These are phyloP conservation scores for Poecilia picta DNA, from an alignment of 2,797 vertebrate genomes.

Conservation along the genomic window DNA sequence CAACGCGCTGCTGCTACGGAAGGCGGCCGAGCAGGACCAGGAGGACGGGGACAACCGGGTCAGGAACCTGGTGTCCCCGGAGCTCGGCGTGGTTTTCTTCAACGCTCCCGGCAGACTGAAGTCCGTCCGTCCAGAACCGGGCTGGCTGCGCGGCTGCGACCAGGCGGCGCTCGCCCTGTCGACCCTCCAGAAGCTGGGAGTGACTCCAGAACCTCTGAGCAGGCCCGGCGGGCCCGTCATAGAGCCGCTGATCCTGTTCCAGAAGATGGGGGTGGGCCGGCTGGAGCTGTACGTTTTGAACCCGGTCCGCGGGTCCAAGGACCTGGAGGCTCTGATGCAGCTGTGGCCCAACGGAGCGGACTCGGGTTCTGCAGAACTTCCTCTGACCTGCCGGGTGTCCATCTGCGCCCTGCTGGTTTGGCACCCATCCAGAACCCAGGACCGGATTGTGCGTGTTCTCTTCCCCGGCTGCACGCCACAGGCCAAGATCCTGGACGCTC, in stretches of 20 bases:
- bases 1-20: conserved; percentile 91
- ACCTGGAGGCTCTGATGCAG: conserved; percentile 83
- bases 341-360: conserved; percentile 71
- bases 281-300: conserved; percentile 93
- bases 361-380: conserved; percentile 67
- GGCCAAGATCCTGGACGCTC: conserved; percentile 86
- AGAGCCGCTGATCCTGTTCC: conserved; percentile 88
- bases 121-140: conserved; percentile 63
- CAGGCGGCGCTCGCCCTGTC: conserved; percentile 82
- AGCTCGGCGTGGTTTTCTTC: conserved; percentile 91
- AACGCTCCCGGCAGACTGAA: conserved; percentile 79
- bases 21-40: conserved; percentile 86
- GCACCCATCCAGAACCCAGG: conserved; percentile 86
- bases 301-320: conserved; percentile 85
- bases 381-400: conserved; percentile 81
- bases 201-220: conserved; percentile 80
- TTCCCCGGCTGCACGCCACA: conserved; percentile 93
- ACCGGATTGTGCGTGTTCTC: conserved; percentile 90
- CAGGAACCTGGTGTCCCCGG: conserved; percentile 89
- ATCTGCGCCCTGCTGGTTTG: conserved; percentile 91
- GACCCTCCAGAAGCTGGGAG: conserved; percentile 81
- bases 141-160: conserved; percentile 82
- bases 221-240: conserved; percentile 68
- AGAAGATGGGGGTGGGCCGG: conserved; percentile 95
- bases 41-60: conserved; percentile 80